Evolutionary conservation across 2,113 vertebrate genomes (phyloP).

Genomic region (Seriola rivoliana): DNA sequence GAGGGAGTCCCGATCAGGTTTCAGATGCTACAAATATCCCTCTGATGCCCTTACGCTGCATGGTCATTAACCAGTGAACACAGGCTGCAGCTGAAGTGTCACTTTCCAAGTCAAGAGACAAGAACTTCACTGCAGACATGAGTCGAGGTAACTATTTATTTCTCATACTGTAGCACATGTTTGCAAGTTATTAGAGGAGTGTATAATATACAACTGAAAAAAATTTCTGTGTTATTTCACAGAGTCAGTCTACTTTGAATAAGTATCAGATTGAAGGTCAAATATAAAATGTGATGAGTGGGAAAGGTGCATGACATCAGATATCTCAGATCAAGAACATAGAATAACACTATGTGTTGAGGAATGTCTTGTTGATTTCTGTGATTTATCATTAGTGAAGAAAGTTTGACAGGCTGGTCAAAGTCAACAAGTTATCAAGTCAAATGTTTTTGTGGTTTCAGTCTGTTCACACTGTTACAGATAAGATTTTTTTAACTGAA

Average conservation of each 20-base stretch:
- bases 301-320: slow-evolving; percentile 34
- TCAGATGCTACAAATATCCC: slow-evolving; percentile 69
- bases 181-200: background rate
- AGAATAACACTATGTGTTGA: background rate
- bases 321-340: slow-evolving; percentile 17
- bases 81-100: slow-evolving; percentile 18
- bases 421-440: background rate
- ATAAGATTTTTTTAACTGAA: background rate
- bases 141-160: slow-evolving; percentile 49
- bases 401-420: slow-evolving; percentile 3
- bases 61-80: background rate
- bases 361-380: slow-evolving; percentile 7
- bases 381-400: slow-evolving; percentile 7
- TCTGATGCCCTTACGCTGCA: background rate
- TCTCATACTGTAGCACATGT: background rate
- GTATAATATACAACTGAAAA: background rate
- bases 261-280: slow-evolving; percentile 15
- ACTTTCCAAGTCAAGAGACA: background rate
- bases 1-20: slow-evolving; percentile 53
- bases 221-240: background rate
- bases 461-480: background rate
- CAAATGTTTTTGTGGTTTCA: background rate
- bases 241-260: background rate
- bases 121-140: slow-evolving; percentile 59
- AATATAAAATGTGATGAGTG: slow-evolving; percentile 32